phyloP scores from a whole-genome alignment of 2,113 vertebrate species.

The Gracilinanus agilis region DNA sequence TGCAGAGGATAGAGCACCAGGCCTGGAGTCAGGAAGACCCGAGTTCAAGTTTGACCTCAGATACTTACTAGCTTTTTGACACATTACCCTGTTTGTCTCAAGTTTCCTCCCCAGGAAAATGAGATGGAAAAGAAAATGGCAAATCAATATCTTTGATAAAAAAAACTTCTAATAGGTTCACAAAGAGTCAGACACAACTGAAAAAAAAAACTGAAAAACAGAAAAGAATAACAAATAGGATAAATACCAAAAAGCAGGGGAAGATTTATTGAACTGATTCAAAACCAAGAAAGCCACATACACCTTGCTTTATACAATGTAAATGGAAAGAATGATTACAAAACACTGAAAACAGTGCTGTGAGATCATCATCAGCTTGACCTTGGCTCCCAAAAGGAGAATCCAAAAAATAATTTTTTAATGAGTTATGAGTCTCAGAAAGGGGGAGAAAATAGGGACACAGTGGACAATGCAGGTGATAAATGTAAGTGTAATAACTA shows the following conservation, averaged over 20 bases:
- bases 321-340: background rate
- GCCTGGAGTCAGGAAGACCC: no score
- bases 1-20: no score
- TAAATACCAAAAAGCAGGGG: background rate
- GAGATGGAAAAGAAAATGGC: no score
- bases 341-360: background rate
- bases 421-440: background rate
- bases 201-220: no score
- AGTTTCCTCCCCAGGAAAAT: no score
- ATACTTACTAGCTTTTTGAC: no score
- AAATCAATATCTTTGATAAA: no score
- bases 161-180: no score
- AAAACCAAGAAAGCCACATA: background rate
- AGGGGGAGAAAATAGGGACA: background rate
- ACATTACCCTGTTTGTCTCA: no score
- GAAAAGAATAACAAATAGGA: background rate
- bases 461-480: background rate
- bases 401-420: background rate
- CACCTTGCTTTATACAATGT: background rate
- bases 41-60: no score
- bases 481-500: background rate
- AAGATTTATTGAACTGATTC: background rate
- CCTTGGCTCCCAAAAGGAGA: background rate
- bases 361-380: background rate
- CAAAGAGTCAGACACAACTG: no score